phyloP scores from a whole-genome alignment of 2,797 vertebrate species.

The Neosilurus hyrtlii region DNA sequence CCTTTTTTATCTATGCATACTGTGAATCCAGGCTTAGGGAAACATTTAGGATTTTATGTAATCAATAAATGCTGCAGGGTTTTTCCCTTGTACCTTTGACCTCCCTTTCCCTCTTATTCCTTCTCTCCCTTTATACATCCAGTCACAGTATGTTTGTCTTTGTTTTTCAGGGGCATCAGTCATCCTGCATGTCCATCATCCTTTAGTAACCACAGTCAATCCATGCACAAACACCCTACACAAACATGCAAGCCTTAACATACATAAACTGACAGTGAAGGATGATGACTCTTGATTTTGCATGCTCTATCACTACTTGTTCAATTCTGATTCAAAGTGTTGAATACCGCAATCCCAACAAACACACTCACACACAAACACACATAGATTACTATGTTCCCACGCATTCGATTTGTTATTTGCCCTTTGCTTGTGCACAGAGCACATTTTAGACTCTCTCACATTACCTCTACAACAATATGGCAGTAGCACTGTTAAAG shows the following conservation, averaged over 20 bases:
- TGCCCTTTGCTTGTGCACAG: constrained; percentile 11
- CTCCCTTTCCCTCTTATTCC: constrained; percentile 1
- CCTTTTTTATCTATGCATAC: not conserved
- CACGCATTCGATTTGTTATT: not conserved
- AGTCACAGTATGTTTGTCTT: constrained; percentile 42
- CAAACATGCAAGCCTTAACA: constrained; percentile 6
- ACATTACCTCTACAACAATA: constrained; percentile 30
- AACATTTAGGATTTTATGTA: not conserved
- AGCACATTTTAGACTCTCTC: constrained; percentile 40
- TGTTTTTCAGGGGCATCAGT: constrained; percentile 33
- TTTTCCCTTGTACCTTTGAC: constrained; percentile 8
- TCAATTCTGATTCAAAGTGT: constrained; percentile 26
- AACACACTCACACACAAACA: constrained; percentile 19
- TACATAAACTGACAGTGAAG: constrained; percentile 24
- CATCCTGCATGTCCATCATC: constrained; percentile 39
- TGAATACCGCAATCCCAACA: constrained; percentile 22
- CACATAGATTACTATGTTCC: constrained; percentile 14
- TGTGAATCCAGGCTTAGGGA: not conserved
- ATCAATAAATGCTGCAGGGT: not conserved
- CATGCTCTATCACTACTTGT: constrained; percentile 23
- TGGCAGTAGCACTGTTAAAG: not conserved
- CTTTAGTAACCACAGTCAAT: constrained; percentile 34
- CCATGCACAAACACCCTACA: not conserved
- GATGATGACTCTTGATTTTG: constrained; percentile 31
- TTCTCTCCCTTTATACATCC: constrained; percentile 33